These are phyloP conservation scores for Falco biarmicus DNA, from an alignment of 2,797 vertebrate species.

Conservation along the genomic window DNA sequence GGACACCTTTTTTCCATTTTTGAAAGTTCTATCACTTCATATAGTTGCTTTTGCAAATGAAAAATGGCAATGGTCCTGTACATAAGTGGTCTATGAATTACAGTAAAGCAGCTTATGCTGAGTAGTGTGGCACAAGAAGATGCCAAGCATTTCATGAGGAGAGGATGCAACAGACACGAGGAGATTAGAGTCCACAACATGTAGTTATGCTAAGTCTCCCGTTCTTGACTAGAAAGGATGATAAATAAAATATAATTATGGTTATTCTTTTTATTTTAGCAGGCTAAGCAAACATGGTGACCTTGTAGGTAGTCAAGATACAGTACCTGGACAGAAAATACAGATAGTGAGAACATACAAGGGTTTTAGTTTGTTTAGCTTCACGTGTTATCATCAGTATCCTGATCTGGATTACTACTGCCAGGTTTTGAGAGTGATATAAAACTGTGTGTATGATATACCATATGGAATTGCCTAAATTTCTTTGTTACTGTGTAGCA, in stretches of 20 bases:
- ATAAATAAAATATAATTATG: neutral
- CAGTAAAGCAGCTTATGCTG: neutral
- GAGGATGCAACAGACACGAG: neutral
- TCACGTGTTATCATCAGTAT: neutral
- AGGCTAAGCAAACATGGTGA: neutral
- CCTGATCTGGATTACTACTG: neutral
- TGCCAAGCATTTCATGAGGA: neutral
- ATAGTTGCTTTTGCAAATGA: slow-evolving; percentile 25
- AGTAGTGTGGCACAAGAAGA: neutral
- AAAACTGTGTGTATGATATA: neutral
- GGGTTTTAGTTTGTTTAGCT: neutral
- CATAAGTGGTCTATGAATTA: neutral
- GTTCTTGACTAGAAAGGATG: neutral
- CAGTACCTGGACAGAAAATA: neutral
- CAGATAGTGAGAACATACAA: neutral
- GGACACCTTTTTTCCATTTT: neutral
- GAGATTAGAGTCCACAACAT: neutral
- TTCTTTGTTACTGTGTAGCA: neutral
- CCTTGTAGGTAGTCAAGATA: neutral
- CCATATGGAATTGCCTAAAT: neutral
- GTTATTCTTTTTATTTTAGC: neutral
- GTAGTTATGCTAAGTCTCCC: neutral
- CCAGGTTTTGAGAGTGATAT: neutral
- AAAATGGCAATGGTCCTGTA: neutral
- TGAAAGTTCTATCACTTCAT: slow-evolving; percentile 18